These are phyloP conservation scores for Drosophila vallismaia DNA, from an alignment of 2,888 invertebrate species.

Conservation along the genomic window DNA sequence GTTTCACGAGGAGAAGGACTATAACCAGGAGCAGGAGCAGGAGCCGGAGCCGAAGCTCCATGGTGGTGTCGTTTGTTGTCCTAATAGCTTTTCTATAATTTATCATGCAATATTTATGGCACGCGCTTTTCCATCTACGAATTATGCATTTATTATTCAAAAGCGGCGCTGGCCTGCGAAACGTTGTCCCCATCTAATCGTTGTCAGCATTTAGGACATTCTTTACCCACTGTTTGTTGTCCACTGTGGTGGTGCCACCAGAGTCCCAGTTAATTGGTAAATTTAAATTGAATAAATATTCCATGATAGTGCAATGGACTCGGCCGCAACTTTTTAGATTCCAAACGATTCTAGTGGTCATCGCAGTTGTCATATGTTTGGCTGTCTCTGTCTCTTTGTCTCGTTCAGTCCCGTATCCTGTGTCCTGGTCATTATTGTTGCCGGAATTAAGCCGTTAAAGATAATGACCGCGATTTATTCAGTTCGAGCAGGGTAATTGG, in stretches of 20 bases:
- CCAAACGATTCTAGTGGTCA: constrained; percentile 39
- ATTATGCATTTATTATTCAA: constrained; percentile 77
- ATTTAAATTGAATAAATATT: constrained; percentile 75
- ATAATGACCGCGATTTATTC: constrained; percentile 61
- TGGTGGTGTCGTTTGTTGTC: constrained; percentile 63
- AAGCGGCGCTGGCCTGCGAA: constrained; percentile 40
- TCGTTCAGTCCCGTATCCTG: constrained; percentile 1
- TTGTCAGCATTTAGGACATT: constrained; percentile 63
- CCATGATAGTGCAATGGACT: constrained; percentile 71
- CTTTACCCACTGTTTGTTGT: constrained; percentile 43
- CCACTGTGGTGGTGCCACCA: constrained; percentile 35
- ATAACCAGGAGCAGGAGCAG: neutral
- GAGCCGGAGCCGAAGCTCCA: neutral
- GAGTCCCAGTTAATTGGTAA: constrained; percentile 69
- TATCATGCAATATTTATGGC: constrained; percentile 76
- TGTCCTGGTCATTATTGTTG: constrained; percentile 34
- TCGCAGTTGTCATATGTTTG: constrained; percentile 23
- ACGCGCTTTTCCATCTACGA: constrained; percentile 74
- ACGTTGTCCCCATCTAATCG: constrained; percentile 65
- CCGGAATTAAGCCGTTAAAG: constrained; percentile 65
- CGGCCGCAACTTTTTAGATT: constrained; percentile 39
- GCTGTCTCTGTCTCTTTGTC: constrained; percentile 19
- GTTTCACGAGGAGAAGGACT: neutral
- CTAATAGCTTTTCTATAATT: constrained; percentile 80
- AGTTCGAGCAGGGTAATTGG: constrained; percentile 60